These are phyloP conservation scores for Cebidichthys violaceus DNA, from an alignment of 2,113 vertebrate species.

Conservation along the genomic window DNA sequence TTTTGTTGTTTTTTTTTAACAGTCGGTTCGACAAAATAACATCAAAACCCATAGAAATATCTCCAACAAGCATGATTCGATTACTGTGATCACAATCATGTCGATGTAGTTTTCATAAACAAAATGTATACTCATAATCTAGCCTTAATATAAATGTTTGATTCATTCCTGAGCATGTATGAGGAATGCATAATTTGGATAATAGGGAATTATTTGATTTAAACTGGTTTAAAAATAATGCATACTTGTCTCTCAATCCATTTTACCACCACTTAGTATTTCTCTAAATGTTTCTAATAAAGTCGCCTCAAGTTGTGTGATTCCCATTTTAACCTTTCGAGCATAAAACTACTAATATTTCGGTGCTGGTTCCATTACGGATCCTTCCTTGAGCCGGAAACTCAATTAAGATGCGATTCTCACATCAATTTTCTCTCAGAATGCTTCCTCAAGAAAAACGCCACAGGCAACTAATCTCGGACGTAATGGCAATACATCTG, in stretches of 20 bases:
- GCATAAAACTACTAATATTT: conserved; percentile 55
- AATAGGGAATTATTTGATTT: background rate
- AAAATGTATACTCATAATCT: background rate
- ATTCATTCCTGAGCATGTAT: background rate
- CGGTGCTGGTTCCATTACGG: conserved; percentile 39
- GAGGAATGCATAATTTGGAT: background rate
- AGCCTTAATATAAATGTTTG: background rate
- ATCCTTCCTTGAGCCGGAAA: conserved; percentile 66
- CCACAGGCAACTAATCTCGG: conserved; percentile 73
- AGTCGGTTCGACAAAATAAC: background rate
- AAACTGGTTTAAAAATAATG: background rate
- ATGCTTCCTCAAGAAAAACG: conserved; percentile 63
- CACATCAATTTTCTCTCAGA: conserved; percentile 73
- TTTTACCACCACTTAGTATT: conserved; percentile 20
- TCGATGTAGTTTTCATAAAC: background rate
- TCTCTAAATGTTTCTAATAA: conserved; percentile 18
- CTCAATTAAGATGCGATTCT: conserved; percentile 76
- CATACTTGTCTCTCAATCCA: background rate
- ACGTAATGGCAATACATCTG: conserved; percentile 58
- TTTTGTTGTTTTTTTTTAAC: conserved; percentile 11
- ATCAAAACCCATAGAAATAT: background rate
- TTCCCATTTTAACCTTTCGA: conserved; percentile 47
- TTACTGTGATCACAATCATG: background rate
- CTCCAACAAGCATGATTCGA: background rate
- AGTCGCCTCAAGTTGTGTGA: conserved; percentile 47